phyloP scores from a whole-genome alignment of 2,888 invertebrate species.

The Thereva nobilitata region DNA sequence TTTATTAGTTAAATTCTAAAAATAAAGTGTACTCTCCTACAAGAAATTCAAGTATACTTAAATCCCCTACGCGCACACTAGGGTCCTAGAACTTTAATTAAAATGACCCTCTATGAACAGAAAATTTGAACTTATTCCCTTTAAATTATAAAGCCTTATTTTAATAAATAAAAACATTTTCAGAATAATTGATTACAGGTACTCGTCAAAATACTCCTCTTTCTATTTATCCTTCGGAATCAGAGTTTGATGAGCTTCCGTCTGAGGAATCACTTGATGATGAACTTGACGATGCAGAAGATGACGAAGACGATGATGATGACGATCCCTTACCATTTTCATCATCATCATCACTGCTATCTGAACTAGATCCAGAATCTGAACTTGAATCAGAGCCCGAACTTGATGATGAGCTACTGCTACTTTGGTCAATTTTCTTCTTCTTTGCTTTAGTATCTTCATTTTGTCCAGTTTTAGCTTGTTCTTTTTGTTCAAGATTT shows the following conservation, averaged over 20 bases:
- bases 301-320: neutral
- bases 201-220: too few relatives aligned
- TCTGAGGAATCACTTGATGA: conserved; percentile 1
- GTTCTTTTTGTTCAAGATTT: conserved; percentile 56
- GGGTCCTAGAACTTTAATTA: too few relatives aligned
- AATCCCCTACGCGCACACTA: too few relatives aligned
- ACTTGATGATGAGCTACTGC: conserved; percentile 4
- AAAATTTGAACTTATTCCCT: too few relatives aligned
- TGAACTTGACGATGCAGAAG: neutral
- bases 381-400: conserved; percentile 3
- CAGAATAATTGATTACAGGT: too few relatives aligned
- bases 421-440: neutral
- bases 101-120: too few relatives aligned
- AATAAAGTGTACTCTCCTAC: too few relatives aligned
- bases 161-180: too few relatives aligned
- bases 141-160: too few relatives aligned
- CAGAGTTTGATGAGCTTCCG: neutral
- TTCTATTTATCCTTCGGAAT: neutral
- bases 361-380: neutral
- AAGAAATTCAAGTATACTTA: too few relatives aligned
- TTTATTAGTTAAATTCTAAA: too few relatives aligned
- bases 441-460: conserved; percentile 6
- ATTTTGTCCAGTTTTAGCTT: conserved; percentile 16
- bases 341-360: neutral
- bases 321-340: neutral